A percentile compares a stretch with the other conserved stretches of the same genome.
These are phyloP conservation scores for Falco biarmicus DNA, from an alignment of 2,797 vertebrate species.

Conservation along the genomic window DNA sequence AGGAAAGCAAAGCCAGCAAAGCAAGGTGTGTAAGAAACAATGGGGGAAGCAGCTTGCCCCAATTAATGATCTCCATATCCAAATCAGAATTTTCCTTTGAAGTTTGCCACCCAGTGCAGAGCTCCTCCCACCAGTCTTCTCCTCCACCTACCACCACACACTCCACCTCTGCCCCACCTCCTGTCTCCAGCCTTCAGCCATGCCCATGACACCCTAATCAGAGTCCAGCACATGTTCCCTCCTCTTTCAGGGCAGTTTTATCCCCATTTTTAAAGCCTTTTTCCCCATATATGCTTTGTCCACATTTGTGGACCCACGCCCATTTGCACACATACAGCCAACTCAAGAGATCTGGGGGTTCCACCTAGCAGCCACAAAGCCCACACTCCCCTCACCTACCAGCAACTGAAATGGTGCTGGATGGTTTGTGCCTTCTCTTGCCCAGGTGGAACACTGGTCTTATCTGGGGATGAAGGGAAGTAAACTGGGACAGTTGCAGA, in stretches of 20 bases:
- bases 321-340: rapidly evolving
- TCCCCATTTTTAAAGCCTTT: not conserved
- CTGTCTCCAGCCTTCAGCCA: not conserved
- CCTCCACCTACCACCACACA: not conserved
- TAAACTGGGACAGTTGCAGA: not conserved
- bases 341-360: not conserved
- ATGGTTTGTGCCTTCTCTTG: not conserved
- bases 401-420: not conserved
- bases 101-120: not conserved
- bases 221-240: not conserved
- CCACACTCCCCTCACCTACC: not conserved
- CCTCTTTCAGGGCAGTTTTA: not conserved
- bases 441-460: not conserved
- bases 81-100: not conserved
- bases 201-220: rapidly evolving
- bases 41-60: rapidly evolving
- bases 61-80: not conserved
- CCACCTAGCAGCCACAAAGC: not conserved
- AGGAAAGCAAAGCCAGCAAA: not conserved
- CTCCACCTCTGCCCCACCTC: not conserved
- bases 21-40: not conserved
- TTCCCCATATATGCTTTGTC: not conserved
- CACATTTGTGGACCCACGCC: not conserved
- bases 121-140: not conserved
- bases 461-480: not conserved